Percentiles rank a stretch among this genome's conserved stretches.
These are phyloP conservation scores for Poeciliopsis turrubarensis DNA, from an alignment of 2,113 vertebrate genomes.

Conservation along the genomic window DNA sequence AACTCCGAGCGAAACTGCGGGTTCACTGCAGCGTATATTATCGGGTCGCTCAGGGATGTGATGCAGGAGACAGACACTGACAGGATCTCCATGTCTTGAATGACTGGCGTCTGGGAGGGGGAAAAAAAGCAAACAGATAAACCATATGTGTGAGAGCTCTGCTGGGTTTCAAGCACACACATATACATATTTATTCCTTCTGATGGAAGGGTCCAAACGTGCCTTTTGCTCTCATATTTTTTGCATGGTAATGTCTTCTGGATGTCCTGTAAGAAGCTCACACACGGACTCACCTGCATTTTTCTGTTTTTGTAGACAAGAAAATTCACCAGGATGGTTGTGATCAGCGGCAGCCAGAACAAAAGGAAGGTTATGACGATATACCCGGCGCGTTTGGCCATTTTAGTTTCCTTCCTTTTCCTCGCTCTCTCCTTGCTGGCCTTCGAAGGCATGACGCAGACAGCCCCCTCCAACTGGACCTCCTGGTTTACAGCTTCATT, in stretches of 20 bases:
- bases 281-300: slow-evolving; percentile 53
- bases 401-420: slow-evolving; percentile 77
- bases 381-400: slow-evolving; percentile 81
- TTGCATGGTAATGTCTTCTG: neutral
- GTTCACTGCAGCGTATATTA: slow-evolving; percentile 81
- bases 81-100: slow-evolving; percentile 70
- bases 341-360: slow-evolving; percentile 78
- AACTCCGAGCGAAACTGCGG: slow-evolving; percentile 80
- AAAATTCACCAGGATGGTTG: slow-evolving; percentile 66
- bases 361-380: slow-evolving; percentile 80
- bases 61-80: slow-evolving; percentile 76
- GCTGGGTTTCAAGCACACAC: neutral
- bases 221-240: neutral
- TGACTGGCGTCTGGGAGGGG: slow-evolving; percentile 43
- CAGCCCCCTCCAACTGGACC: slow-evolving; percentile 59
- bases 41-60: slow-evolving; percentile 79
- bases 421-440: slow-evolving; percentile 63
- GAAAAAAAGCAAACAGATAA: neutral
- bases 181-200: no score
- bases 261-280: neutral
- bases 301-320: slow-evolving; percentile 35
- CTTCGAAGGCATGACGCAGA: slow-evolving; percentile 80
- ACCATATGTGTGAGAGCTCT: neutral
- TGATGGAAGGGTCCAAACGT: no score
- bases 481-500: neutral